A percentile compares a stretch with the other conserved stretches of the same genome.
Conservation (phyloP, 2,888 invertebrate species). For the Euzophera pinguis region DNA sequence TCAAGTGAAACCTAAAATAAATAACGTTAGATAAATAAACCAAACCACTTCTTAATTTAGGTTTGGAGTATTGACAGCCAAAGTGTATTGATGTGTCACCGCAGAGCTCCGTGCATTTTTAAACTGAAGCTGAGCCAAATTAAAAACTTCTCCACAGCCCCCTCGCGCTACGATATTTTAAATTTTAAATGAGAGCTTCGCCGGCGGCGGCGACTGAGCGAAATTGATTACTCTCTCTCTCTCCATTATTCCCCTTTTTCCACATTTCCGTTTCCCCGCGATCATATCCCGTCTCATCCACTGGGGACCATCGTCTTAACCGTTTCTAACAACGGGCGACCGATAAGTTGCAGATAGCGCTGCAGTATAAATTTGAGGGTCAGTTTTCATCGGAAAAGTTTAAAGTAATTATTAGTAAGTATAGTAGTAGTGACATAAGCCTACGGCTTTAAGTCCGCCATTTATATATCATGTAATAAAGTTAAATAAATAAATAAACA, state of each 20-base stretch:
- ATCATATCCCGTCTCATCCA: slow-evolving; percentile 57
- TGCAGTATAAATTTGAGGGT: no score
- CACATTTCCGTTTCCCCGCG: slow-evolving; percentile 64
- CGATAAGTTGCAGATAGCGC: no score
- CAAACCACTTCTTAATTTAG: slow-evolving; percentile 42
- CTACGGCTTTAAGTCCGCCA: no score
- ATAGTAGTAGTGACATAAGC: no score
- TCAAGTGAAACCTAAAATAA: slow-evolving; percentile 1
- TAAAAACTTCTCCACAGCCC: slow-evolving; percentile 75
- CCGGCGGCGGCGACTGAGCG: slow-evolving; percentile 72
- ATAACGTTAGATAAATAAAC: slow-evolving; percentile 34
- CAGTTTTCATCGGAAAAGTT: no score
- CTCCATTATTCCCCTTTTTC: slow-evolving; percentile 78
- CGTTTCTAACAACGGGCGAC: no score
- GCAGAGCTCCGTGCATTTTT: slow-evolving; percentile 73
- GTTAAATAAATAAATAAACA: no score
- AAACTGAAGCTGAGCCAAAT: slow-evolving; percentile 70
- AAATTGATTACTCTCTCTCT: slow-evolving; percentile 79
- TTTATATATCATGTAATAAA: no score
- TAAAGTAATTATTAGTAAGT: no score
- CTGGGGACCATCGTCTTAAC: slow-evolving; percentile 33
- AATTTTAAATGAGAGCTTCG: slow-evolving; percentile 76
- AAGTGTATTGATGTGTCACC: slow-evolving; percentile 76
- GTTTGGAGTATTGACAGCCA: slow-evolving; percentile 56
- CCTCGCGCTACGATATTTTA: slow-evolving; percentile 70